Conservation (phyloP, 2,888 invertebrate species). For the Eudemis profundana region DNA sequence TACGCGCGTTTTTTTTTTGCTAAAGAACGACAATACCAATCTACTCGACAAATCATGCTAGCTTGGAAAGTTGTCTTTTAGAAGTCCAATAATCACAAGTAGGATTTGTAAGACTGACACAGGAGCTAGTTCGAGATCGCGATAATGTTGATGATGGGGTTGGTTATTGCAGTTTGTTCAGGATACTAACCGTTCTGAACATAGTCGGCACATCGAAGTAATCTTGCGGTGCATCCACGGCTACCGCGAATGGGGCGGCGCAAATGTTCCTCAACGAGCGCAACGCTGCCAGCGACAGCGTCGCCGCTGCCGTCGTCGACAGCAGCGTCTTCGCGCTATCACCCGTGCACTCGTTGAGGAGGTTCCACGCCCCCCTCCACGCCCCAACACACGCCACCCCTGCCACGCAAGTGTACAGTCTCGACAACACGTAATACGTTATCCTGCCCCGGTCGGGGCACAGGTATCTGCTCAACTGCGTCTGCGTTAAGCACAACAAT, state of each 20-base stretch:
- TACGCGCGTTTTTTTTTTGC: too few relatives aligned
- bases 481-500: slow-evolving; percentile 88
- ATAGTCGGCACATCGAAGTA: slow-evolving; percentile 95
- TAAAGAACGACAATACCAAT: too few relatives aligned
- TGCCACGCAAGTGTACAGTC: slow-evolving; percentile 90
- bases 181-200: slow-evolving; percentile 91
- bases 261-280: slow-evolving; percentile 91
- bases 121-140: too few relatives aligned
- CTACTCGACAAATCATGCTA: too few relatives aligned
- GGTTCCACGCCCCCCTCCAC: slow-evolving; percentile 94
- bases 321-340: slow-evolving; percentile 85
- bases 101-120: too few relatives aligned
- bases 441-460: slow-evolving; percentile 89
- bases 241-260: slow-evolving; percentile 92
- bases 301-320: slow-evolving; percentile 87
- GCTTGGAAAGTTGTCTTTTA: too few relatives aligned
- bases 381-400: slow-evolving; percentile 94
- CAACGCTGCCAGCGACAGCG: slow-evolving; percentile 88
- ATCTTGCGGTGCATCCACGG: slow-evolving; percentile 89
- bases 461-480: slow-evolving; percentile 80
- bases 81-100: too few relatives aligned
- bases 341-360: slow-evolving; percentile 90
- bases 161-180: not conserved
- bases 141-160: too few relatives aligned
- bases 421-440: slow-evolving; percentile 88